These are phyloP conservation scores for Ophioninae sp. DNA, from an alignment of 2,888 invertebrate genomes.

Conservation along the genomic window DNA sequence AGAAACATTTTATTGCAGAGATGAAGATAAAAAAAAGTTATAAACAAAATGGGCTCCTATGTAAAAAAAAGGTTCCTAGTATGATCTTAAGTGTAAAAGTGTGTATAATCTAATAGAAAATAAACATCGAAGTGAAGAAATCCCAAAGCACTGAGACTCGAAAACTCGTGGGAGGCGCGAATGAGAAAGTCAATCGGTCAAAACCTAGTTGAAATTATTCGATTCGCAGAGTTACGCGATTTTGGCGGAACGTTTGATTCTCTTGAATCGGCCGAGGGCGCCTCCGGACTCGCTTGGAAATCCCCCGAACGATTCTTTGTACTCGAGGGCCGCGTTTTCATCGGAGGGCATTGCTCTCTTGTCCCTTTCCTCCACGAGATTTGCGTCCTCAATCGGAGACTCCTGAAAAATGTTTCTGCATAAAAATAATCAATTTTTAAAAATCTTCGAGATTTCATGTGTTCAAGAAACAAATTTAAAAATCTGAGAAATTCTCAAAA, in stretches of 20 bases:
- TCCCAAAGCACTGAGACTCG: constrained; percentile 14
- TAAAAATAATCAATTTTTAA: not conserved
- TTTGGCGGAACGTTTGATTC: constrained; percentile 68
- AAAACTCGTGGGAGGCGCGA: not conserved
- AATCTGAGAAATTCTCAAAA: no score
- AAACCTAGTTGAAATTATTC: not conserved
- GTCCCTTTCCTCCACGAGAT: constrained; percentile 47
- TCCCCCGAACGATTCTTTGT: constrained; percentile 74
- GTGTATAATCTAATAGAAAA: constrained; percentile 27
- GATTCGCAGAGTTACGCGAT: constrained; percentile 19
- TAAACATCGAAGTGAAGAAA: not conserved
- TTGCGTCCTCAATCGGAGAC: constrained; percentile 25
- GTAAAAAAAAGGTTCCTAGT: constrained; percentile 3
- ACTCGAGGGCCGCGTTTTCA: constrained; percentile 66
- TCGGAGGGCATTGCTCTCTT: constrained; percentile 52
- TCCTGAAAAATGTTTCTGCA: constrained; percentile 46
- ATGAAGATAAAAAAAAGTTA: not conserved
- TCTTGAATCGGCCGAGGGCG: constrained; percentile 70
- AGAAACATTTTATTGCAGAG: no score
- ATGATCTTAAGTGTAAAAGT: constrained; percentile 13
- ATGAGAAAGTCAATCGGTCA: not conserved
- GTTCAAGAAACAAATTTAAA: no score
- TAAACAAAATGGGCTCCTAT: constrained; percentile 4
- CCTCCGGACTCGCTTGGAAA: constrained; percentile 67
- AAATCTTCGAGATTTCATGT: no score